phyloP scores from a whole-genome alignment of 2,113 vertebrate genomes.

The Aviceda subcristata region DNA sequence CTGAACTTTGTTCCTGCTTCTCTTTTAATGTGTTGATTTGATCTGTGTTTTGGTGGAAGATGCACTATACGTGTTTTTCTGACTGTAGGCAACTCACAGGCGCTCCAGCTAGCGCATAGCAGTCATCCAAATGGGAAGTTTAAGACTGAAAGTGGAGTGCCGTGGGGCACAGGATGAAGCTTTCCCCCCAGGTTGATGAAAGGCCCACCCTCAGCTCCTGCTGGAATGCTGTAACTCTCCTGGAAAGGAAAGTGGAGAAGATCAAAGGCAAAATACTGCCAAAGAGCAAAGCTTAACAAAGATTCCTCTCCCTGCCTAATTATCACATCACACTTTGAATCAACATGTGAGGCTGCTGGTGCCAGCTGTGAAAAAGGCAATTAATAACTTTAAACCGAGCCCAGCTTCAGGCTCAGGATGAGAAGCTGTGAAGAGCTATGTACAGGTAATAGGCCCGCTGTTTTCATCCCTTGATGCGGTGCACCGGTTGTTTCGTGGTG shows the following conservation, averaged over 20 bases:
- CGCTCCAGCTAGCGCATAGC: neutral
- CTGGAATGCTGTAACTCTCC: neutral
- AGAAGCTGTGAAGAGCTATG: constrained; percentile 4
- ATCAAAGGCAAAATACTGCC: constrained; percentile 41
- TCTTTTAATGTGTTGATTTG: neutral
- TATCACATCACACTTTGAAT: constrained; percentile 42
- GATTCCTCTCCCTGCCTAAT: constrained; percentile 40
- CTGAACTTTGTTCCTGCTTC: neutral
- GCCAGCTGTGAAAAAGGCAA: constrained; percentile 60
- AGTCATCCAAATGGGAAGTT: neutral
- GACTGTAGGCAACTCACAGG: neutral
- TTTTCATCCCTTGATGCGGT: neutral
- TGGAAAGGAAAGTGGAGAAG: neutral
- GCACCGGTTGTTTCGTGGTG: neutral
- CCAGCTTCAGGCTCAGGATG: neutral
- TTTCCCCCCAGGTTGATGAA: constrained; percentile 27
- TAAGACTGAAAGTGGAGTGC: neutral
- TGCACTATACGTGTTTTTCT: accelerated
- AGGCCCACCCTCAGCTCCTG: neutral
- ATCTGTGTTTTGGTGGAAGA: neutral
- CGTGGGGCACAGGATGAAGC: neutral
- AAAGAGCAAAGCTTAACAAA: constrained; percentile 37
- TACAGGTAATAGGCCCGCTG: neutral
- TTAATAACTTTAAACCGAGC: constrained; percentile 45
- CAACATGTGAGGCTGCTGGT: constrained; percentile 10